Evolutionary conservation across 2,888 invertebrate genomes (phyloP), one percentile per base, ranked within the genome.

Genomic region (Ecliptopera silaceata): DNA sequence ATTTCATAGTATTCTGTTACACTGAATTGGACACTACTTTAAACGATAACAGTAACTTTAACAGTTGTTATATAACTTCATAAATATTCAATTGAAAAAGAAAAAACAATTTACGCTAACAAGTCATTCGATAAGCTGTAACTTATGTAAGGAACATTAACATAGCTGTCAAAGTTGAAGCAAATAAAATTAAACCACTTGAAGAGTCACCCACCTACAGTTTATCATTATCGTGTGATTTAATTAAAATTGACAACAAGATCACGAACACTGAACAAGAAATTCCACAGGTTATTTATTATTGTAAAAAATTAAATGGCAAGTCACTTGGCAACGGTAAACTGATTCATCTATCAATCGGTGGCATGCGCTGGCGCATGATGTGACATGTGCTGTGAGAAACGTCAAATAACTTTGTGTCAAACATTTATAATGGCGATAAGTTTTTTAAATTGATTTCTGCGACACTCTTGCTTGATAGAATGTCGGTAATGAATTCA

Each of bases 241-340:
- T 59, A 52, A 63, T 61, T 61, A 47, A 54, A 58, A 54, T 54
- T 55, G 64, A 61, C 59, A 64, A 61, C 51, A 46, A 59, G 55
- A 61, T 61, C 59, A 63, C 42, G 61, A 60, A 64, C 12, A 22
- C 20, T 12, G 41, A 20, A 41, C 61, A 68, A 55, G 61, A 72
- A 68, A 69, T 69, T 64, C 66, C 63, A 66, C 70, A 68, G 58
- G 66, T 74, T 68, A 75, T 70, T 71, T 71, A 72, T 66, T 64
- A 64, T 60, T 64, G 58, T 66, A 64, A 65, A 65, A 64, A 70
- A 64, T 63, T 69, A 77, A 82, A 74, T 77, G 72, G 80, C 84
- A 79, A 85, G 84, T 84, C 84, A 85, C 77, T 76, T 74, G 74
- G 65, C 72, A 80, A 77, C 77, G 75, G 74, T 69, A 74, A 72